Evolutionary conservation across 2,888 invertebrate species (phyloP).

Genomic region (Cheilosia impressa): DNA sequence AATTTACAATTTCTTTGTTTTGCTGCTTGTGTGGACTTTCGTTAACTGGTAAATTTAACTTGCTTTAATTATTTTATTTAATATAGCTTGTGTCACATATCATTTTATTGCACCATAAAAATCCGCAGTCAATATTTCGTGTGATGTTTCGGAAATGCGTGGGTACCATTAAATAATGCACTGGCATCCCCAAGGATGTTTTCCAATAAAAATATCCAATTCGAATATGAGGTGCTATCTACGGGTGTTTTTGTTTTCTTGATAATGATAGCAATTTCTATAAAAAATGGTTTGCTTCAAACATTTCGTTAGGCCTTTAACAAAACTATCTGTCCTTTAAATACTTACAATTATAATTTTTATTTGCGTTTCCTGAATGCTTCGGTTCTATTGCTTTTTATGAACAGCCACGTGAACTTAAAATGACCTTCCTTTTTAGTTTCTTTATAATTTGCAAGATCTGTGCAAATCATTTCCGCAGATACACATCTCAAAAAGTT

Average conservation of each 20-base stretch:
- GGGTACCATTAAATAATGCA: background rate
- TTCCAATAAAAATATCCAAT: background rate
- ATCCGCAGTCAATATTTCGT: too few species aligned
- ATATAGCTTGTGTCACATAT: slow-evolving; percentile 35
- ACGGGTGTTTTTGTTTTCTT: background rate
- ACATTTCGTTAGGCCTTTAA: too few species aligned
- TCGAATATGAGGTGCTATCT: background rate
- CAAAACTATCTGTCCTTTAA: too few species aligned
- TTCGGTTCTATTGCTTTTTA: too few species aligned
- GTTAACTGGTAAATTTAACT: slow-evolving; percentile 57
- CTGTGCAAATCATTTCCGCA: background rate
- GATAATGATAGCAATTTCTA: too few species aligned
- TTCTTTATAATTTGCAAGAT: too few species aligned
- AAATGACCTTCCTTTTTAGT: too few species aligned
- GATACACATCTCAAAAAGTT: background rate
- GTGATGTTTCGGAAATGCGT: too few species aligned
- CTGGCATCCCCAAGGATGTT: background rate
- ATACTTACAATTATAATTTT: too few species aligned
- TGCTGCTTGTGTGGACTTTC: slow-evolving; percentile 59
- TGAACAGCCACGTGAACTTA: too few species aligned
- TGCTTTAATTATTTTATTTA: slow-evolving; percentile 11
- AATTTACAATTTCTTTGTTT: slow-evolving; percentile 70
- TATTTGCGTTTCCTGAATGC: too few species aligned
- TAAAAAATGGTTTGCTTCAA: background rate
- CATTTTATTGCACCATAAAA: background rate